Percentiles rank a stretch among this genome's conserved stretches.
Evolutionary conservation across 2,113 vertebrate species (phyloP).

Genomic region (Erythrocercus mccallii): DNA sequence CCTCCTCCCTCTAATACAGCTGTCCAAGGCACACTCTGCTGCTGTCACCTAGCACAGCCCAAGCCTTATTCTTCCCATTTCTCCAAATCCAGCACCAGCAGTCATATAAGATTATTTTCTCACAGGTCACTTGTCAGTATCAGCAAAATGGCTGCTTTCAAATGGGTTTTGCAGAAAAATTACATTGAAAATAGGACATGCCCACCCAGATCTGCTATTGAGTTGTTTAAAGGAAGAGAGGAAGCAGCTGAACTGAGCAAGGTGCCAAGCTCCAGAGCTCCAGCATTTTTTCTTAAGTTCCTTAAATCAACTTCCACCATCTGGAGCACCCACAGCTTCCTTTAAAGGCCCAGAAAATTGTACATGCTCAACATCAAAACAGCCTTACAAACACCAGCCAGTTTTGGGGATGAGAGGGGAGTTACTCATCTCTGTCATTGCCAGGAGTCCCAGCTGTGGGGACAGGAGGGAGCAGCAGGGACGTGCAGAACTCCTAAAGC

Average conservation of each 20-base stretch:
- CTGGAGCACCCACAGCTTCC: neutral
- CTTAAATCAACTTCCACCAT: neutral
- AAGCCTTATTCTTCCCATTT: neutral
- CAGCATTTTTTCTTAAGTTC: neutral
- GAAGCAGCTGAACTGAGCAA: neutral
- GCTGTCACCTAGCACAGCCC: neutral
- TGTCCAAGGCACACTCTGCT: neutral
- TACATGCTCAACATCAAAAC: neutral
- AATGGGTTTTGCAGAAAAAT: neutral
- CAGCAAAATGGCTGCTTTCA: neutral
- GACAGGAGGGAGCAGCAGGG: neutral
- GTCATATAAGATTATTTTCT: neutral
- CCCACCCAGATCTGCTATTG: neutral
- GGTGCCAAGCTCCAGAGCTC: neutral
- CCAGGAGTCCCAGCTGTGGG: neutral
- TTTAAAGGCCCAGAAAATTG: slow-evolving; percentile 9
- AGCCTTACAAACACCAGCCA: neutral
- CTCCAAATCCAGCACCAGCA: neutral
- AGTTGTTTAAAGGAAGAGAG: neutral
- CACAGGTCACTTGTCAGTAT: neutral
- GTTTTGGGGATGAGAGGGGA: neutral
- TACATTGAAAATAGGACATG: neutral
- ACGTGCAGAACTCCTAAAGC: neutral
- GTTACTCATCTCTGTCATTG: slow-evolving; percentile 1
- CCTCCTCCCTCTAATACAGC: neutral